phyloP scores from a whole-genome alignment of 2,888 invertebrate species.

The Andrena bucephala region DNA sequence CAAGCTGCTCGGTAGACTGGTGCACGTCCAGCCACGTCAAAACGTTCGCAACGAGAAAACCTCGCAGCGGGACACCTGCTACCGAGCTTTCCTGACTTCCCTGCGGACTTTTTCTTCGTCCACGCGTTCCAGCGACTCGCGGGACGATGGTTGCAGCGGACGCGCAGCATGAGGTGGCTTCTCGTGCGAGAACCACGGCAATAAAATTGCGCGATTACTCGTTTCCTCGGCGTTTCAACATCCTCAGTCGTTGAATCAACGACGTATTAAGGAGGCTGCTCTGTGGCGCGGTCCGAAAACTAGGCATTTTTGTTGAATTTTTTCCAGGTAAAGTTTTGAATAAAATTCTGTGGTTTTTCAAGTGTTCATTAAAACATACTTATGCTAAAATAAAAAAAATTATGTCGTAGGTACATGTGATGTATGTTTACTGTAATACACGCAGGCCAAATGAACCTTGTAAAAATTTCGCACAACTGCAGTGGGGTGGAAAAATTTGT shows the following conservation, averaged over 20 bases:
- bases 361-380: no score
- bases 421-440: no score
- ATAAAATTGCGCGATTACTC: slow-evolving; percentile 61
- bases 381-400: no score
- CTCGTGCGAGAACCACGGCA: slow-evolving; percentile 31
- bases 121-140: slow-evolving; percentile 45
- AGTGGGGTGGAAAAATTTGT: no score
- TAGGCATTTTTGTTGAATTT: slow-evolving; percentile 27
- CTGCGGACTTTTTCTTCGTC: slow-evolving; percentile 49
- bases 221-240: slow-evolving; percentile 52
- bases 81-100: slow-evolving; percentile 58
- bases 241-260: slow-evolving; percentile 16
- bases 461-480: no score
- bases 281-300: slow-evolving; percentile 40
- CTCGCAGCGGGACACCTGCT: slow-evolving; percentile 61
- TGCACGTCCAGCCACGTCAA: slow-evolving; percentile 59
- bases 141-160: slow-evolving; percentile 26
- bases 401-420: no score
- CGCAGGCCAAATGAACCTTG: no score
- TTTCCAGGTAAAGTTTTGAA: no score
- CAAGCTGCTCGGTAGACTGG: slow-evolving; percentile 24
- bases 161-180: slow-evolving; percentile 52
- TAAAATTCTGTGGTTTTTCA: no score
- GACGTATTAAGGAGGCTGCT: slow-evolving; percentile 30
- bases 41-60: slow-evolving; percentile 59